Evolutionary conservation across 2,888 invertebrate genomes (phyloP), one percentile per base, ranked within the genome.

Genomic region (Apodemia zela): DNA sequence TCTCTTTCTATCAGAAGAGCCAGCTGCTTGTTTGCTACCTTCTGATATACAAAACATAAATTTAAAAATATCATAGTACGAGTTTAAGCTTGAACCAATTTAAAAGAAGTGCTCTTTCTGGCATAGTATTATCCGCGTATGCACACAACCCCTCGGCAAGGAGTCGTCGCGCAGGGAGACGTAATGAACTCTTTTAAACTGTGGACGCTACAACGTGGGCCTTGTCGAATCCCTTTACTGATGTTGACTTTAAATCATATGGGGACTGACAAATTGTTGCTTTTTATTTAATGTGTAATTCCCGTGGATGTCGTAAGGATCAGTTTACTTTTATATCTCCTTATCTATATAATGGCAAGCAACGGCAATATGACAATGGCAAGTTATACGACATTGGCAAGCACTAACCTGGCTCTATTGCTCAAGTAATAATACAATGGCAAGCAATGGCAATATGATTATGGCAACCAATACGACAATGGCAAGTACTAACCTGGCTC

Each of bases 171-270:
- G 66, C 73, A 61, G 72, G 70, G 73, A 67, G 67, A 68, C 68
- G 74, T 81, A 81, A 84, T 80, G 81, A 85, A 80, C 79, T 78
- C 75, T 72, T 72, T 71, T 71, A 69, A 68, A 69, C 70, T 69
- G 67, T 70, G 68, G 63, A 68, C 67, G 65, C 61, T 54, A 25
- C 65, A 65, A 58, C 62, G 45, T 47, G 60, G 62, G 63, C 67
- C 68, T 69, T 69, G 68, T 69, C 64, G 73, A 76, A 80, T 79
- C 82, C 65, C 69, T 67, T 76, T 73, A 72, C 72, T 47, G 66
- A 69, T 78, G 73, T 78, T 84, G 78, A 81, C 75, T 76, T 72
- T 73, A 69, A 72, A 74, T 72, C 70, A 67, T 68, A 66, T 59
- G 60, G 60, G 63, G 60, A 54, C 49, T 54, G 25, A 54, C 54